Percentiles rank a stretch among this genome's conserved stretches.
Conservation (phyloP, 2,888 invertebrate species). For the Phymatocera aterrima region DNA sequence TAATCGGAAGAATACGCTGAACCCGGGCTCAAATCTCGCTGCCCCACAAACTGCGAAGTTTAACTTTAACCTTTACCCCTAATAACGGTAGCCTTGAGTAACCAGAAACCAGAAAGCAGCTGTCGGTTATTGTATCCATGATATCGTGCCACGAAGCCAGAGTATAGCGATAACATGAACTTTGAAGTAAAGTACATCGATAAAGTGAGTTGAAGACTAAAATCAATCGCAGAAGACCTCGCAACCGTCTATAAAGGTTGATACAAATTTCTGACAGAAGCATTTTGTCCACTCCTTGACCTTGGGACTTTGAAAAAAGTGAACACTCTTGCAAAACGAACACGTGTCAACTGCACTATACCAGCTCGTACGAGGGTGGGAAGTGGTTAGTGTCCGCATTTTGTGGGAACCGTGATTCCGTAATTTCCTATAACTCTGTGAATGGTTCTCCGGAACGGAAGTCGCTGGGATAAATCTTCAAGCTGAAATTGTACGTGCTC, state of each 20-base stretch:
- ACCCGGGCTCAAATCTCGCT: background rate
- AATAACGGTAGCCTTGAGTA: slow-evolving; percentile 5
- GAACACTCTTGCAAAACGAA: slow-evolving; percentile 1
- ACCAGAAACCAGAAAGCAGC: background rate
- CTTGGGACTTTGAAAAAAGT: slow-evolving; percentile 14
- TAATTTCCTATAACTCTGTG: background rate
- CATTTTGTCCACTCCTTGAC: background rate
- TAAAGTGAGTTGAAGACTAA: background rate
- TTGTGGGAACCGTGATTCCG: background rate
- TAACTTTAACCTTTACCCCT: slow-evolving; percentile 4
- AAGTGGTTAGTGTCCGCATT: slow-evolving; percentile 19
- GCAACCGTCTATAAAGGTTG: background rate
- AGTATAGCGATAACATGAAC: background rate
- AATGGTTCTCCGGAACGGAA: background rate
- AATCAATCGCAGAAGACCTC: background rate
- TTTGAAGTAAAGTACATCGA: background rate
- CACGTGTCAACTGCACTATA: slow-evolving; percentile 17
- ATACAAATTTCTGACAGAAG: background rate
- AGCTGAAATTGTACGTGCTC: background rate
- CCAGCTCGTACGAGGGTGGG: background rate
- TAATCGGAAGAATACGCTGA: background rate
- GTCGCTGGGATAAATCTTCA: background rate
- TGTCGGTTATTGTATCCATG: background rate
- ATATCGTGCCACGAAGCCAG: background rate
- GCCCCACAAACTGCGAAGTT: background rate